These are phyloP conservation scores for Drosophila neotestacea DNA, from an alignment of 2,888 invertebrate species.

Conservation along the genomic window DNA sequence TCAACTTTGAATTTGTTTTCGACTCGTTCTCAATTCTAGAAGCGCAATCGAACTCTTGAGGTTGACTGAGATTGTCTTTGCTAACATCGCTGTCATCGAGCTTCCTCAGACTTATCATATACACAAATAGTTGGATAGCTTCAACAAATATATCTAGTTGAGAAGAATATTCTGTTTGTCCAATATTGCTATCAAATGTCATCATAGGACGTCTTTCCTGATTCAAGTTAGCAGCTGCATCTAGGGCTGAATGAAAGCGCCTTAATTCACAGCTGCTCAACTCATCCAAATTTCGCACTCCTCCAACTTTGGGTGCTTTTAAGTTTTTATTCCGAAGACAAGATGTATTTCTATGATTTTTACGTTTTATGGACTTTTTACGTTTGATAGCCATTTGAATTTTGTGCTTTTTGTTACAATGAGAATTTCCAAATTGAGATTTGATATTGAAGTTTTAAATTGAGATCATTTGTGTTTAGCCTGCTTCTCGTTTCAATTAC, in stretches of 20 bases:
- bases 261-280: not conserved
- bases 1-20: too few species aligned
- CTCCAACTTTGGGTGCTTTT: not conserved
- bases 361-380: not conserved
- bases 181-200: too few species aligned
- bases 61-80: not conserved
- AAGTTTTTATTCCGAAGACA: not conserved
- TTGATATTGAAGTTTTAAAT: constrained; percentile 3
- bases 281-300: not conserved
- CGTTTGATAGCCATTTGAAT: not conserved
- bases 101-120: not conserved
- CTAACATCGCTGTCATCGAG: not conserved
- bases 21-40: too few species aligned
- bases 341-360: not conserved
- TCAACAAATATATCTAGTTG: not conserved
- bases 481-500: constrained; percentile 41
- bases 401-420: not conserved
- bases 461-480: constrained; percentile 12
- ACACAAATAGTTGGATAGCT: not conserved
- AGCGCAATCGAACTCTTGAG: not conserved
- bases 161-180: not conserved
- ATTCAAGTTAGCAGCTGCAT: constrained; percentile 7
- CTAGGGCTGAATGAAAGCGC: not conserved
- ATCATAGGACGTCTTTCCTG: not conserved
- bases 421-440: constrained; percentile 9